Percentiles rank a stretch among this genome's conserved stretches.
Evolutionary conservation across 53 echinoderm and acorn worm genomes (phyloP).

Genomic region (Arbacia lixula): DNA sequence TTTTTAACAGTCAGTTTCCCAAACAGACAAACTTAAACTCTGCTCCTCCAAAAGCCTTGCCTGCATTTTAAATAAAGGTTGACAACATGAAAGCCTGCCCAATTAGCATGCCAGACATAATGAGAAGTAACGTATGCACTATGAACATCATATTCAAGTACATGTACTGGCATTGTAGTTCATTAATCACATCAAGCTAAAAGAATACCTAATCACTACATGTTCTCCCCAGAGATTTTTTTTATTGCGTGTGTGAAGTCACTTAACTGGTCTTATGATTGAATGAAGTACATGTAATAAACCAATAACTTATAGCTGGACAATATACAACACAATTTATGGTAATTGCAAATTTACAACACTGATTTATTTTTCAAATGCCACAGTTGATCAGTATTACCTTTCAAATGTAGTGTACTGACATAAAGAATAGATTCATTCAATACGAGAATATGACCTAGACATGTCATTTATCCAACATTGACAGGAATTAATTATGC

Average conservation of each 20-base stretch:
- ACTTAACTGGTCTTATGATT: no score
- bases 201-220: background rate
- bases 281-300: no score
- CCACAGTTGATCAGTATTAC: constrained; percentile 21
- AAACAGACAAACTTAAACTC: no score
- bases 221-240: no score
- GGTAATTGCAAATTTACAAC: constrained; percentile 23
- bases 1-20: no score
- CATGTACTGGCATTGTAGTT: constrained; percentile 2
- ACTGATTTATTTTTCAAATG: constrained; percentile 17
- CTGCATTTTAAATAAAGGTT: no score
- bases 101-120: no score
- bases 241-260: no score
- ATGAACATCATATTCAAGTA: constrained; percentile 11
- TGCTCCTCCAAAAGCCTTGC: no score
- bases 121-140: background rate
- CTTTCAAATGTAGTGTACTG: background rate
- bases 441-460: constrained; percentile 3
- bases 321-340: constrained; percentile 1
- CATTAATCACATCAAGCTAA: background rate
- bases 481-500: background rate
- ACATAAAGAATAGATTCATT: background rate
- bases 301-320: no score
- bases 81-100: no score
- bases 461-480: constrained; percentile 27